These are phyloP conservation scores for Emys orbicularis DNA, from an alignment of 2,797 vertebrate genomes.

Conservation along the genomic window DNA sequence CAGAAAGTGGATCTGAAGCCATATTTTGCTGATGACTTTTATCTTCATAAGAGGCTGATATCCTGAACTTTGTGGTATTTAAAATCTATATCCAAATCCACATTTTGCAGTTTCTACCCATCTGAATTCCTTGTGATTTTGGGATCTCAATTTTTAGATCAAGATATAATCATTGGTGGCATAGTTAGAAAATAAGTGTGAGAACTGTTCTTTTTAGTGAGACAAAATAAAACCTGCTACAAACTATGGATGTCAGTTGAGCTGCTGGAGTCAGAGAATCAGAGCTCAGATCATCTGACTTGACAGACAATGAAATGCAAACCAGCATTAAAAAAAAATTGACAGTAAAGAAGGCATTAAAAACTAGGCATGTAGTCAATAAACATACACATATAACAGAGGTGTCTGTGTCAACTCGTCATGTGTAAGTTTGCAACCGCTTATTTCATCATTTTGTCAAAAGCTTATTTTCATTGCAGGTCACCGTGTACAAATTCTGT, in stretches of 20 bases:
- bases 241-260: neutral
- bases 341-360: neutral
- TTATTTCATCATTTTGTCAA: neutral
- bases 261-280: neutral
- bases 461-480: neutral
- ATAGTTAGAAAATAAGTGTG: neutral
- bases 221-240: neutral
- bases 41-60: neutral
- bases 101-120: constrained; percentile 21
- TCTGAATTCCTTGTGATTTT: neutral
- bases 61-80: neutral
- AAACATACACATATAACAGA: neutral
- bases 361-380: neutral
- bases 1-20: neutral
- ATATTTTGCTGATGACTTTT: constrained; percentile 1
- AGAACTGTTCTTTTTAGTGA: constrained; percentile 13
- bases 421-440: neutral
- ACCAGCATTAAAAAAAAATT: neutral
- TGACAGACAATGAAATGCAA: constrained; percentile 32
- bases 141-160: accelerated
- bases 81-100: constrained; percentile 8
- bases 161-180: neutral
- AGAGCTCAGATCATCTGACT: neutral
- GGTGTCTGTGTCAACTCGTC: accelerated
- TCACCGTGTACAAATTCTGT: constrained; percentile 14